These are phyloP conservation scores for Axinella damicornis DNA, from an alignment of 37 sponge, comb jelly and placozoan species.

Conservation along the genomic window DNA sequence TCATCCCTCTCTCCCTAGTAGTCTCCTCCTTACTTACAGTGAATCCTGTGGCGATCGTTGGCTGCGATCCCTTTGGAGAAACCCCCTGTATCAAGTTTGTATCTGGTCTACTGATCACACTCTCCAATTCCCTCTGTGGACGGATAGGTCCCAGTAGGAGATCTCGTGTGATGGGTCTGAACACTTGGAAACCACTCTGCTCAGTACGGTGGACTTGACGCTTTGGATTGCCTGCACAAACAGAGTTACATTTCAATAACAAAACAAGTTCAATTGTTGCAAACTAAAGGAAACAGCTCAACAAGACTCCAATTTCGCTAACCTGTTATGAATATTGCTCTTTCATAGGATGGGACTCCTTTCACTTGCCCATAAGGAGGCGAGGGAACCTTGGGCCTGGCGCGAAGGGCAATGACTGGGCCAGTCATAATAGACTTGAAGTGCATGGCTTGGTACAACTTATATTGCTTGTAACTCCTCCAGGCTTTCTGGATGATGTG, in stretches of 20 bases:
- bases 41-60: no score
- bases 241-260: no score
- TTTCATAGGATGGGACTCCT: constrained; percentile 35
- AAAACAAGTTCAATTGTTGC: no score
- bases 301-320: background rate
- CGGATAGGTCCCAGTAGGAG: background rate
- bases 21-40: background rate
- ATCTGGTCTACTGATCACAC: no score
- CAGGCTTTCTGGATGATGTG: constrained; percentile 57
- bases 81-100: no score
- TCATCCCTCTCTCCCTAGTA: background rate
- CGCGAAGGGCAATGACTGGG: constrained; percentile 44
- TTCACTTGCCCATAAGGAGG: background rate
- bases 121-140: no score
- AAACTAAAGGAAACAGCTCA: background rate
- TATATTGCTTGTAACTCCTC: constrained; percentile 34
- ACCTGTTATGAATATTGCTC: constrained; percentile 69
- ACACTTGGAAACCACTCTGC: constrained; percentile 53
- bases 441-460: constrained; percentile 34
- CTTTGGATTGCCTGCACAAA: constrained; percentile 25
- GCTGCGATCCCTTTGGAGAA: no score
- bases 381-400: background rate
- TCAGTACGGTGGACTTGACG: constrained; percentile 47
- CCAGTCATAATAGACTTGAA: constrained; percentile 48
- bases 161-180: constrained; percentile 33